Base-by-base conservation (phyloP, 2,888 invertebrate species). In the Anagyrus pseudococci region DNA sequence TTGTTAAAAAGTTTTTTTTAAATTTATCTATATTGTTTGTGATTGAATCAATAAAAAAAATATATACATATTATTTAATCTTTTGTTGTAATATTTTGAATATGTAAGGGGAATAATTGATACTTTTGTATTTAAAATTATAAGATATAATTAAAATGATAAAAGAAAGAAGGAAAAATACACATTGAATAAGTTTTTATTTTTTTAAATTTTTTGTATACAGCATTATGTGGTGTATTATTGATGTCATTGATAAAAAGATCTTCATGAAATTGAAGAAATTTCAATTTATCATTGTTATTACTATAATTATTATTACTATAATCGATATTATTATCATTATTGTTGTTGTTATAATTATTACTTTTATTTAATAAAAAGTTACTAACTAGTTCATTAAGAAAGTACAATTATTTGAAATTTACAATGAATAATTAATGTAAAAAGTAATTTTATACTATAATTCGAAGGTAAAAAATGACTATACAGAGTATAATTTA, bases 201-300 rank as follows among this genome's bases (percentile, higher is more conserved):
- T 70, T 70, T 63, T n/a, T 46, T 40, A 58, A 54, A 62, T 69
- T 65, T 58, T 62, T 58, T 58, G 67, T 60, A 70, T 73, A 68
- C 71, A 73, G 72, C 71, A 73, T 75, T 58, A 69, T 75, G 72
- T n/a, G 69, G 66, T 74, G 37, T 53, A 54, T 58, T 50, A 56
- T 76, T 74, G 70, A 73, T 72, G 69, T 71, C 70, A 68, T 72
- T 43, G 62, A 68, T 72, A 71, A 60, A 57, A 60, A 54, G n/a
- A 53, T 57, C 33, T 57, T 64, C 37, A 40, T 46, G 44, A 48
- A 50, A 49, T 48, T 41, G 52, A 57, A 54, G 60, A 41, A 56
- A 46, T 56, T 62, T 33, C 40, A 46, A 57, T 58, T 52, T 60
- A 41, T 41, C 49, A 37, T 53, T 47, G 58, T 55, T 60, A 52